A percentile compares a stretch with the other conserved stretches of the same genome.
Evolutionary conservation across 2,797 vertebrate genomes (phyloP).

Genomic region (Hoplostethus atlanticus): DNA sequence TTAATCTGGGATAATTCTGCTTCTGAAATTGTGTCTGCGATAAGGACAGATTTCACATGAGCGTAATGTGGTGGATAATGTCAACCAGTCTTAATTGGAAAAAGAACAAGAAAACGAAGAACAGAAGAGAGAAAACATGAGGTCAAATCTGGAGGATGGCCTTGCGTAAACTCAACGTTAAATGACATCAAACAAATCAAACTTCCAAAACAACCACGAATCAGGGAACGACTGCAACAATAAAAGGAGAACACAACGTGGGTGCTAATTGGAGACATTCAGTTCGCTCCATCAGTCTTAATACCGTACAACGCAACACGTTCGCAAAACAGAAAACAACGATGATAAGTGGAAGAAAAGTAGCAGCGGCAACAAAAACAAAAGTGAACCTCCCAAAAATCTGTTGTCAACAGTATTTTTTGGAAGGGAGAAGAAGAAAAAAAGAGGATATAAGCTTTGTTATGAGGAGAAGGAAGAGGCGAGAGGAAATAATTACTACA

Average conservation of each 20-base stretch:
- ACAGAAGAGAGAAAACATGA: background rate
- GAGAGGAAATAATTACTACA: conserved; percentile 69
- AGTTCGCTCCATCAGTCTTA: conserved; percentile 10
- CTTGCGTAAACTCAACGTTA: background rate
- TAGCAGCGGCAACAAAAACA: conserved; percentile 46
- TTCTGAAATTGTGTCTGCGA: conserved; percentile 9
- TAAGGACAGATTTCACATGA: conserved; percentile 10
- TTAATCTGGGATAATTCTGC: conserved; percentile 14
- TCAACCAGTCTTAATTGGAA: background rate
- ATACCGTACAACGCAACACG: conserved; percentile 2
- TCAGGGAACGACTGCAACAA: background rate
- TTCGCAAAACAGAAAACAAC: conserved; percentile 20
- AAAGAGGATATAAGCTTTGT: conserved; percentile 28
- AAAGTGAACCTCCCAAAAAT: conserved; percentile 46
- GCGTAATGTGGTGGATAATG: background rate
- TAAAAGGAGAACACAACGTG: background rate
- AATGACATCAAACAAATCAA: background rate
- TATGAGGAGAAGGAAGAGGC: conserved; percentile 44
- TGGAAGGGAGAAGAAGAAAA: conserved; percentile 1
- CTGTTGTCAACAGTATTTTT: conserved; percentile 48
- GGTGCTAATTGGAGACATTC: background rate
- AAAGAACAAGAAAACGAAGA: background rate
- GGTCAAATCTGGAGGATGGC: background rate
- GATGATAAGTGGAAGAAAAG: conserved; percentile 26
- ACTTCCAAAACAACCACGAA: background rate